phyloP scores from a whole-genome alignment of 2,797 vertebrate species.

The Petrocephalus sullivani region DNA sequence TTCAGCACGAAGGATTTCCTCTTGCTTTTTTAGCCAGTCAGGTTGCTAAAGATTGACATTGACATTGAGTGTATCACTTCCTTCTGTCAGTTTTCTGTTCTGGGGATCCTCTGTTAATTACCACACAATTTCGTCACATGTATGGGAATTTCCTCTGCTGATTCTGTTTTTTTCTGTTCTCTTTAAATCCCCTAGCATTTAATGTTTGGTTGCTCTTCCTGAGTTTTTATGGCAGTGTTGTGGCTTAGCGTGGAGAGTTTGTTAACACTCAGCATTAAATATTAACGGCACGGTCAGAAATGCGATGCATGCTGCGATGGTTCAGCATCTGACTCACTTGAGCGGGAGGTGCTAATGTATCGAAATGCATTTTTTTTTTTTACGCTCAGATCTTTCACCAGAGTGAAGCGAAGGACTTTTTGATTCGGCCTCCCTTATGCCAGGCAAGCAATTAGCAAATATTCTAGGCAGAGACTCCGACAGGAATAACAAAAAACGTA shows the following conservation, averaged over 20 bases:
- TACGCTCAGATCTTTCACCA: not conserved
- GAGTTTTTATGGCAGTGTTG: not conserved
- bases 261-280: not conserved
- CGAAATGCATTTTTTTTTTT: not conserved
- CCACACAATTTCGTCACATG: not conserved
- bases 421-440: not conserved
- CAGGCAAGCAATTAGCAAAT: not conserved
- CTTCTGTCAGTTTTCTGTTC: constrained; percentile 16
- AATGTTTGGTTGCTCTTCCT: not conserved
- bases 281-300: not conserved
- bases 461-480: not conserved
- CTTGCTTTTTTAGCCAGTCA: constrained; percentile 17
- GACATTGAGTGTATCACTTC: constrained; percentile 13
- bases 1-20: constrained; percentile 7
- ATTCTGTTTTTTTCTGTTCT: not conserved
- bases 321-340: constrained; percentile 8
- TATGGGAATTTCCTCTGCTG: not conserved
- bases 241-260: not conserved
- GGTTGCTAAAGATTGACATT: constrained; percentile 20
- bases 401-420: not conserved
- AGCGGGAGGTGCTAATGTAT: not conserved
- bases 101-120: constrained; percentile 7
- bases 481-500: not conserved
- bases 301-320: not conserved
- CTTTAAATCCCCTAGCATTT: not conserved